phyloP scores from a whole-genome alignment of 2,888 invertebrate genomes.

The Lithophane socia region DNA sequence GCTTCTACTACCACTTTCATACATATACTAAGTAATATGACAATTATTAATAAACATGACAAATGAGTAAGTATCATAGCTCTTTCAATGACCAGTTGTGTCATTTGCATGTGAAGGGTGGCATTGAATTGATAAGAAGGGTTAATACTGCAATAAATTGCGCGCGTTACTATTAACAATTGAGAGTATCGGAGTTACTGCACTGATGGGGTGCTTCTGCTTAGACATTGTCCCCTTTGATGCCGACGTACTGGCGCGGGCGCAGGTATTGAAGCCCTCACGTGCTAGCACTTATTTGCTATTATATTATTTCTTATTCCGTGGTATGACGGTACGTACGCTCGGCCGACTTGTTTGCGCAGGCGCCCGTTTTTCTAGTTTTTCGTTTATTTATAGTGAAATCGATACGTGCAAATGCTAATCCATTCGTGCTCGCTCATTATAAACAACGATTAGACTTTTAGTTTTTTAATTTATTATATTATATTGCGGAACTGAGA shows the following conservation, averaged over 20 bases:
- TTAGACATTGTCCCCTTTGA: neutral
- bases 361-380: conserved; percentile 52
- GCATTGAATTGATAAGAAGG: neutral
- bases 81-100: no score
- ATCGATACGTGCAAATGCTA: conserved; percentile 44
- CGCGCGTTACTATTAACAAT: neutral
- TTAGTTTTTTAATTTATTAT: conserved; percentile 22
- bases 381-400: conserved; percentile 29
- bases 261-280: neutral
- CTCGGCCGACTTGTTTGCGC: conserved; percentile 19
- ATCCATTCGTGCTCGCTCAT: conserved; percentile 19
- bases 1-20: no score
- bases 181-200: neutral
- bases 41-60: no score
- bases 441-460: conserved; percentile 40
- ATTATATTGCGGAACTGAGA: conserved; percentile 11
- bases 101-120: no score
- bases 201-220: neutral
- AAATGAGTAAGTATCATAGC: no score
- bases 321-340: neutral
- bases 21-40: no score
- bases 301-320: neutral
- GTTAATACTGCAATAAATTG: neutral
- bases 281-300: neutral
- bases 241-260: neutral